Percentiles rank a stretch among this genome's conserved stretches.
Conservation (phyloP, 2,888 invertebrate genomes). For the Bimastos eiseni region DNA sequence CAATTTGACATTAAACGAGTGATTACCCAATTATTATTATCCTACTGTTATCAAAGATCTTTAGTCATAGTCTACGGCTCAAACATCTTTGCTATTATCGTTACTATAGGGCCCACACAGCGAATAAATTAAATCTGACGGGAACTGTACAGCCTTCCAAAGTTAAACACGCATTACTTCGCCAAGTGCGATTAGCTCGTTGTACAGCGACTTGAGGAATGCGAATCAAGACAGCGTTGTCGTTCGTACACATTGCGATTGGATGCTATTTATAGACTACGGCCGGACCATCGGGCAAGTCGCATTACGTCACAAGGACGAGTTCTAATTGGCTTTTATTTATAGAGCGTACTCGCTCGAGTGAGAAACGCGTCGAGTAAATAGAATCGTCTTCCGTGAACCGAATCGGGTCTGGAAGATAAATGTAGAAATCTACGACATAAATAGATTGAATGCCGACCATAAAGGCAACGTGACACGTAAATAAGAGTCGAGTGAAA, state of each 20-base stretch:
- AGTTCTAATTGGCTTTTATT: background rate
- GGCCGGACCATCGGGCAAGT: background rate
- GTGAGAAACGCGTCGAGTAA: constrained; percentile 4
- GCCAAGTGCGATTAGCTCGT: background rate
- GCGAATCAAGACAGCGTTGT: background rate
- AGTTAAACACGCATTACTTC: background rate
- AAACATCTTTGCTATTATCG: no score
- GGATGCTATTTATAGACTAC: background rate
- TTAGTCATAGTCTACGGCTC: no score
- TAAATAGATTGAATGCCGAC: background rate
- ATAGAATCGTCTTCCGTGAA: background rate
- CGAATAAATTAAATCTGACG: no score
- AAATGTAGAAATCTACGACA: background rate
- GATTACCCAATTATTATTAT: no score
- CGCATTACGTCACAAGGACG: background rate
- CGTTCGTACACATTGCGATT: background rate
- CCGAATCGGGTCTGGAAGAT: constrained; percentile 13
- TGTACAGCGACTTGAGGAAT: background rate
- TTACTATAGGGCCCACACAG: no score
- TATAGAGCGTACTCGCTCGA: background rate
- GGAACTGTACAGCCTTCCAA: no score
- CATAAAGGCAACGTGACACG: background rate
- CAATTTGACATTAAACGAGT: no score
- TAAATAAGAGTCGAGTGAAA: background rate
- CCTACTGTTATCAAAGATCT: no score